phyloP scores from a whole-genome alignment of 2,113 vertebrate species.

The Vombatus ursinus region DNA sequence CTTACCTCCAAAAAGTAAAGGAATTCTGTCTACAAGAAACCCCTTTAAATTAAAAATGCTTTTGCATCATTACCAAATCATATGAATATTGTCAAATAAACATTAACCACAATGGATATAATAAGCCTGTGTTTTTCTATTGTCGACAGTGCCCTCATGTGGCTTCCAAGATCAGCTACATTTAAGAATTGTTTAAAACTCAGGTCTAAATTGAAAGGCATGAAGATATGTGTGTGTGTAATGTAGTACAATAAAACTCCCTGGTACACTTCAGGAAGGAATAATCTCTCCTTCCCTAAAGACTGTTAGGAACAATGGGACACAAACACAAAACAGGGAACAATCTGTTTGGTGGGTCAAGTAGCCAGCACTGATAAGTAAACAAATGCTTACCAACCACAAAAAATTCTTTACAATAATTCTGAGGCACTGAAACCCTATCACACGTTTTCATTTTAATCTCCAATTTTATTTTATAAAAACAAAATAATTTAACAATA shows the following conservation, averaged over 20 bases:
- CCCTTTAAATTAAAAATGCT: slow-evolving; percentile 22
- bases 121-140: slow-evolving; percentile 58
- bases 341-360: background rate
- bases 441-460: slow-evolving; percentile 33
- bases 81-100: slow-evolving; percentile 45
- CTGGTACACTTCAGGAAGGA: background rate
- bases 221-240: no score
- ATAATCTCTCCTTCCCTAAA: background rate
- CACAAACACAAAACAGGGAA: slow-evolving; percentile 44
- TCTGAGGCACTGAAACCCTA: slow-evolving; percentile 24
- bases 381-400: background rate
- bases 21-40: background rate
- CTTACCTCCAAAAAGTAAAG: background rate
- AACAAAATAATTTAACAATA: slow-evolving; percentile 74
- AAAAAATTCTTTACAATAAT: background rate
- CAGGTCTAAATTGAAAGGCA: no score
- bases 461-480: slow-evolving; percentile 76
- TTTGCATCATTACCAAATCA: slow-evolving; percentile 25
- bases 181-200: slow-evolving; percentile 44
- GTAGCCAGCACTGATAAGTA: background rate
- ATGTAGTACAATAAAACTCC: no score
- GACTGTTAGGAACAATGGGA: background rate
- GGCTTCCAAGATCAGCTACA: slow-evolving; percentile 74
- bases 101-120: slow-evolving; percentile 38
- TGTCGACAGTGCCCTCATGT: slow-evolving; percentile 80